Evolutionary conservation across 1,140 invertebrate species (phyloP), one percentile per base, ranked within the genome.

Genomic region (Philopotamus ludificatus): DNA sequence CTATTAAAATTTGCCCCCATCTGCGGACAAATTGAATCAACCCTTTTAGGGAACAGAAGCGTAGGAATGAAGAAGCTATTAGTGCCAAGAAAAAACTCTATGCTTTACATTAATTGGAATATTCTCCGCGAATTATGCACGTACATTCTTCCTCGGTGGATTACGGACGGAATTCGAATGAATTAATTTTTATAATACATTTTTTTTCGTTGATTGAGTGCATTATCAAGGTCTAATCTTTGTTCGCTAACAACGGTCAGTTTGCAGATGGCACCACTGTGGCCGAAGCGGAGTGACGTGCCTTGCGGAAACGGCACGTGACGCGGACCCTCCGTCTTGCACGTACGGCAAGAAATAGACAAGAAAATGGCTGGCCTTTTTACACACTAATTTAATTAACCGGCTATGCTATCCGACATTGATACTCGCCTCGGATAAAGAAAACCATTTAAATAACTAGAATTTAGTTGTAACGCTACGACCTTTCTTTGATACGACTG

Each of bases 21-120:
- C 65, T 65, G 49, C 57, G 60, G 66, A 60, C 66, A 68, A 65
- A 68, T 68, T 68, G 62, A 68, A 68, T 68, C 66, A 68, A 68
- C 66, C 66, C 66, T 68, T 68, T 68, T 44, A 49, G 26, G 39
- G 26, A 15, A 23, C 55, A 44, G 57, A 47, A 47, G 47, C 22
- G 57, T 16, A 15, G 57, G 47, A 60, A 60, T 60, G 57, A 60
- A 60, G 57, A 60, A 45, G 57, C 57, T 34, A 60, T 60, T 60
- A 60, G 57, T 15, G 15, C 15, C 10, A 26, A 16, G 16, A 41
- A 49, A 60, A 49, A 60, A 60, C 47, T 3, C 23, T 26, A 25
- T 34, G 47, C 47, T 60, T 60, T 60, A 21, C 22, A n/a, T n/a
- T n/a, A n/a, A n/a, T n/a, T n/a, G n/a, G n/a, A n/a, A n/a, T n/a